Evolutionary conservation across 2,797 vertebrate species (phyloP).

Genomic region (Dallia pectoralis): DNA sequence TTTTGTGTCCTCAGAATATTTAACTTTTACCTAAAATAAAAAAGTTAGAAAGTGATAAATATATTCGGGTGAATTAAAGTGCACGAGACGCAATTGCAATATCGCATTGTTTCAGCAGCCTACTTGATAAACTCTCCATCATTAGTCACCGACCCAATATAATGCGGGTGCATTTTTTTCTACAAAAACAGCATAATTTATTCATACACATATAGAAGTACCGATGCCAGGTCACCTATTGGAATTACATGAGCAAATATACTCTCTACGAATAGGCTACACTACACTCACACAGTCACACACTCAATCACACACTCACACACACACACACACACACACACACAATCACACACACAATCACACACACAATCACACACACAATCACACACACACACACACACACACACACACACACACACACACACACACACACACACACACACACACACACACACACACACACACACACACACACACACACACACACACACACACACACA

Average conservation of each 20-base stretch:
- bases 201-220: too few species aligned
- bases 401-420: constrained; percentile 32
- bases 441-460: background rate
- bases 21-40: background rate
- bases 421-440: constrained; percentile 31
- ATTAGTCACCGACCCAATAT: background rate
- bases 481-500: constrained; percentile 15
- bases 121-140: background rate
- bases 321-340: background rate
- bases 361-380: constrained; percentile 6
- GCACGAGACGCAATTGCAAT: too few species aligned
- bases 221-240: too few species aligned
- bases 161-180: too few species aligned
- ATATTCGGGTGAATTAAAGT: too few species aligned
- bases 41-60: background rate
- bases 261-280: too few species aligned
- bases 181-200: too few species aligned
- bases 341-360: constrained; percentile 11
- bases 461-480: background rate
- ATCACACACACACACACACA: too few species aligned
- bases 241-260: too few species aligned
- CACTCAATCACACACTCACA: background rate
- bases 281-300: too few species aligned
- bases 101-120: background rate
- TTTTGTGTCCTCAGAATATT: background rate